Percentiles rank a stretch among this genome's conserved stretches.
Evolutionary conservation across 2,888 invertebrate species (phyloP).

Genomic region (Escarpia spicata): DNA sequence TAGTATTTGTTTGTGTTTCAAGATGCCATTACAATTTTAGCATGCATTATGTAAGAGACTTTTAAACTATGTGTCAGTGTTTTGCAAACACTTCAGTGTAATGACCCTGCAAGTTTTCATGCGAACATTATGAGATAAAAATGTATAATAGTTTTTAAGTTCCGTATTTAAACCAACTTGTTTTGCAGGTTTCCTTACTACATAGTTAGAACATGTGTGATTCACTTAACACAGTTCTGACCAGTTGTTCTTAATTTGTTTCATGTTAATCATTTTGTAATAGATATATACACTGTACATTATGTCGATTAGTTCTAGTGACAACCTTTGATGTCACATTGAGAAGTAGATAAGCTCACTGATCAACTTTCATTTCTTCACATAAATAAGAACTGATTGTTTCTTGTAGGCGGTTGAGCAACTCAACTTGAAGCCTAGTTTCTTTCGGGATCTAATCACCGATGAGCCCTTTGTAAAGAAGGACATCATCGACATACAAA

Average conservation of each 20-base stretch:
- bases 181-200: background rate
- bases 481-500: constrained; percentile 89
- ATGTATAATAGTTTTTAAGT: background rate
- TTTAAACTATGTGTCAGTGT: background rate
- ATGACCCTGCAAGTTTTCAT: background rate
- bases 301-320: no score
- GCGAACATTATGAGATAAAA: no score
- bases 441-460: constrained; percentile 89
- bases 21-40: background rate
- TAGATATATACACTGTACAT: no score
- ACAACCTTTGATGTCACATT: background rate
- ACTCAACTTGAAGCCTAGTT: constrained; percentile 92
- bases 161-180: background rate
- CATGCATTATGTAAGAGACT: no score
- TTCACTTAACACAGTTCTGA: background rate
- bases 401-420: constrained; percentile 85
- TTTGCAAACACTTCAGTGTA: background rate
- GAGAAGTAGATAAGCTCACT: background rate
- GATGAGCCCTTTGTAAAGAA: constrained; percentile 87
- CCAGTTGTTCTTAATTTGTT: background rate
- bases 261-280: background rate
- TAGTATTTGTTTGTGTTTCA: background rate
- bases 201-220: background rate
- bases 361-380: background rate
- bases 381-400: constrained; percentile 13